Percentiles rank a stretch among this genome's conserved stretches.
Conservation (phyloP, 2,113 vertebrate genomes). For the Conger conger region DNA sequence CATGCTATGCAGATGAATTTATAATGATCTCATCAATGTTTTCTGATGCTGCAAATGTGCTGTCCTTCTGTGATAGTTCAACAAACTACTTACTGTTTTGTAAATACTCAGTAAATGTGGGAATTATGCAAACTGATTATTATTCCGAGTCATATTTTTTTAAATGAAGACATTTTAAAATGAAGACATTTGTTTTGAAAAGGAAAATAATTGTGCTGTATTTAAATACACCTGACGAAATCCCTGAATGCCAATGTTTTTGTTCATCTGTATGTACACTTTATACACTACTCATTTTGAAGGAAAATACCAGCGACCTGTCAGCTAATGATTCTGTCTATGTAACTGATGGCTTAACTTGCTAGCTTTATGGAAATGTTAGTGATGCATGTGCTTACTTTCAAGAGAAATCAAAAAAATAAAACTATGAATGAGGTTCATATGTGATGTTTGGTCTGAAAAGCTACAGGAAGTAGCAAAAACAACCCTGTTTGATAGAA, state of each 20-base stretch:
- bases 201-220: not conserved
- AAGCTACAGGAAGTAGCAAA: not conserved
- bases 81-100: constrained; percentile 19
- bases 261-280: constrained; percentile 60
- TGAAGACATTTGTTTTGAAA: constrained; percentile 1
- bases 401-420: not conserved
- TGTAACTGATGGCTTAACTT: constrained; percentile 13
- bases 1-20: constrained; percentile 32
- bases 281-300: constrained; percentile 27
- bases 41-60: constrained; percentile 22
- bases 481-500: not conserved
- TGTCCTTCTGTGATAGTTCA: constrained; percentile 26
- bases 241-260: not conserved
- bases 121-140: constrained; percentile 13
- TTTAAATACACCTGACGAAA: not conserved
- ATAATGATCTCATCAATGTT: constrained; percentile 16
- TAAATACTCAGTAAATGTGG: constrained; percentile 29
- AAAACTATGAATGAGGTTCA: not conserved
- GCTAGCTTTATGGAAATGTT: constrained; percentile 9
- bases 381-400: not conserved
- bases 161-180: constrained; percentile 6
- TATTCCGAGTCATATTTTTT: constrained; percentile 14
- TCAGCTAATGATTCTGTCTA: constrained; percentile 43
- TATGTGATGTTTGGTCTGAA: constrained; percentile 6
- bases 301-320: constrained; percentile 57